Percentiles rank a stretch among this genome's conserved stretches.
These are phyloP conservation scores for Mercenaria mercenaria DNA, from an alignment of 1,140 invertebrate species.

Conservation along the genomic window DNA sequence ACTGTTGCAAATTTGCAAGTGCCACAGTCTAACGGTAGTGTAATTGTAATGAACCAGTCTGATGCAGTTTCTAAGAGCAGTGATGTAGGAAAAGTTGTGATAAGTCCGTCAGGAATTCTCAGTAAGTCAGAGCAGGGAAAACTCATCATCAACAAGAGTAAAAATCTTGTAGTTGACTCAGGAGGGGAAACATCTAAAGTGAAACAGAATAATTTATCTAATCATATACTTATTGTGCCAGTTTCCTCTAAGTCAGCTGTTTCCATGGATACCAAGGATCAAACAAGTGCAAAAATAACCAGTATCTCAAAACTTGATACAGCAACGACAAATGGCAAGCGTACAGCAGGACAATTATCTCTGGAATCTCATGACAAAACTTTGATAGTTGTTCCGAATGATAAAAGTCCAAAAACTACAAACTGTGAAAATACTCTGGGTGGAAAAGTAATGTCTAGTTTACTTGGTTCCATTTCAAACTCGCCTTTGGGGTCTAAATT, in stretches of 20 bases:
- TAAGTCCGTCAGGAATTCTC: not conserved
- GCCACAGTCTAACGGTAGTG: constrained; percentile 52
- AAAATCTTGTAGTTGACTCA: not conserved
- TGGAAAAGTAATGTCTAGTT: constrained; percentile 44
- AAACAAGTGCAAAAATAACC: not conserved
- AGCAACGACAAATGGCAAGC: not conserved
- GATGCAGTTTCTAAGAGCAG: not conserved
- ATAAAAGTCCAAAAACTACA: constrained; percentile 20
- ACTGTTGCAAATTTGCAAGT: constrained; percentile 24
- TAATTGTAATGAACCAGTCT: constrained; percentile 38
- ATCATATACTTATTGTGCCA: constrained; percentile 63
- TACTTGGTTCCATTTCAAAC: constrained; percentile 20
- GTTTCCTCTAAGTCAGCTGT: constrained; percentile 34
- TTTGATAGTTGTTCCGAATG: constrained; percentile 52
- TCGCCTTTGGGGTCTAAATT: not conserved
- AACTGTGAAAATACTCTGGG: not conserved
- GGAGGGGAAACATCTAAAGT: not conserved
- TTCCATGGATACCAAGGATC: constrained; percentile 35
- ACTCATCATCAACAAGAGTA: not conserved
- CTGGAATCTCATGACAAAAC: constrained; percentile 17
- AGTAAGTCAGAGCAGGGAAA: not conserved
- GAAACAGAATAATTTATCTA: constrained; percentile 7
- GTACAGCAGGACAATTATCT: not conserved
- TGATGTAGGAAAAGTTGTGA: not conserved
- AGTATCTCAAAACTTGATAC: not conserved